Base-by-base conservation (phyloP, 2,888 invertebrate species). In the Auanema freiburgensis region DNA sequence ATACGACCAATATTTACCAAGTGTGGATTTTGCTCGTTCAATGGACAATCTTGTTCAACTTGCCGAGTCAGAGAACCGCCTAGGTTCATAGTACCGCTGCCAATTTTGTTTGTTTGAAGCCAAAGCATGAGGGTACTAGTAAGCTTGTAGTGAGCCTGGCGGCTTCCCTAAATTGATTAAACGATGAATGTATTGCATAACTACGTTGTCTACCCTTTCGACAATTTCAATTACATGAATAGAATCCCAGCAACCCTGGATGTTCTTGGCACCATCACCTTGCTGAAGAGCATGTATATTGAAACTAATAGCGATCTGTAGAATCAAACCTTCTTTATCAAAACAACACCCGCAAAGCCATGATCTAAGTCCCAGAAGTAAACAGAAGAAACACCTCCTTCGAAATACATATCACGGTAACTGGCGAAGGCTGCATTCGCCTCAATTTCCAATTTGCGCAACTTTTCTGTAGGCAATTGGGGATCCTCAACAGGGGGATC, bases 191-290 rank as follows among this genome's bases (percentile, higher is more conserved):
- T 33, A 33, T 1, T 2, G 46, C 43, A 21, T 44, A 51, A 59
- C 21, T 33, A 41, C 14, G 10, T 46, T 43, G 44, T 56, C 59
- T 2, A 70, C 73, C 63, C 76, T 69, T 55, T 79, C 88, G 81
- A 86, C 92, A 1, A 98, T 96, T 87, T 99, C 98, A 16, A 98
- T 93, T 0, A 99, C 98, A 84, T 99, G 98, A 83, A 98, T 95
- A 1, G 97, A 97, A 85, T 98, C 98, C 98, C 98, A 99, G 86
- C 97, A 97, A 1, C 98, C 98, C 85, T 95, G 95, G 80, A 97
- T 97, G 87, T 93, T 95, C 86, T 93, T 94, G 44, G 94, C 94
- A 16, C 96, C 96, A 85, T 97, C 96, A 0, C 96, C 97, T 18
- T 68, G 44, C 69, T 67, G 43, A 16, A 65, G 24, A 52, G 44